phyloP scores from a whole-genome alignment of 1,140 invertebrate genomes.

The Prorops nasuta region DNA sequence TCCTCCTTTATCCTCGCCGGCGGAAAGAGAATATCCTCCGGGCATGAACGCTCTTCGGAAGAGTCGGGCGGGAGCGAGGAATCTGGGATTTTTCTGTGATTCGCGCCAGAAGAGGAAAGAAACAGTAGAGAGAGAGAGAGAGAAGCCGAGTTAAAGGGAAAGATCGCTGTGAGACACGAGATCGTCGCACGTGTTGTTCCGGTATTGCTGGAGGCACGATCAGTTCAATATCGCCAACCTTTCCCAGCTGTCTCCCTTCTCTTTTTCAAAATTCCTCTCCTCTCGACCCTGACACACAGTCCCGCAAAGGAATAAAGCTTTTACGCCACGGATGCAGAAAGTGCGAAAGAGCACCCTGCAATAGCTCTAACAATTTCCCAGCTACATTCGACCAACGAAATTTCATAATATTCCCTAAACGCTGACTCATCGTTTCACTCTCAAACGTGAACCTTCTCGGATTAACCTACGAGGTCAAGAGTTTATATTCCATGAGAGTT shows the following conservation, averaged over 20 bases:
- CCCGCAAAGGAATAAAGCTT: neutral
- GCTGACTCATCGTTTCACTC: no score
- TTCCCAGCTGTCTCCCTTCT: slow-evolving; percentile 6
- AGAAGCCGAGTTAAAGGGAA: neutral
- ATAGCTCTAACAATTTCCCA: no score
- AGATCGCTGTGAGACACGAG: neutral
- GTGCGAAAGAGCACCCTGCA: no score
- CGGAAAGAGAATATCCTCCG: slow-evolving; percentile 9
- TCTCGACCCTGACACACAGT: neutral
- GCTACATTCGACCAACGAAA: no score
- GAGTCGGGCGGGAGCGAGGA: neutral
- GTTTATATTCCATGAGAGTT: no score
- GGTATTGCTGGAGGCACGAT: slow-evolving; percentile 14
- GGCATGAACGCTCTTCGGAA: neutral
- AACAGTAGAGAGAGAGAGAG: neutral
- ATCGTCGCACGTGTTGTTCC: slow-evolving; percentile 17
- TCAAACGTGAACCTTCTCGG: no score
- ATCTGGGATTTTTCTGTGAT: slow-evolving; percentile 11
- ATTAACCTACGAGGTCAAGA: no score
- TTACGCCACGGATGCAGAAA: neutral
- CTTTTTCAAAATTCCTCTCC: neutral
- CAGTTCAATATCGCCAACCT: slow-evolving; percentile 11
- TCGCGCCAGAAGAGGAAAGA: neutral
- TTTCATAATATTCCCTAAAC: no score
- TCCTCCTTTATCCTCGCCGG: neutral